Evolutionary conservation across 2,113 vertebrate species (phyloP).

Genomic region (Campylorhamphus procurvoides): DNA sequence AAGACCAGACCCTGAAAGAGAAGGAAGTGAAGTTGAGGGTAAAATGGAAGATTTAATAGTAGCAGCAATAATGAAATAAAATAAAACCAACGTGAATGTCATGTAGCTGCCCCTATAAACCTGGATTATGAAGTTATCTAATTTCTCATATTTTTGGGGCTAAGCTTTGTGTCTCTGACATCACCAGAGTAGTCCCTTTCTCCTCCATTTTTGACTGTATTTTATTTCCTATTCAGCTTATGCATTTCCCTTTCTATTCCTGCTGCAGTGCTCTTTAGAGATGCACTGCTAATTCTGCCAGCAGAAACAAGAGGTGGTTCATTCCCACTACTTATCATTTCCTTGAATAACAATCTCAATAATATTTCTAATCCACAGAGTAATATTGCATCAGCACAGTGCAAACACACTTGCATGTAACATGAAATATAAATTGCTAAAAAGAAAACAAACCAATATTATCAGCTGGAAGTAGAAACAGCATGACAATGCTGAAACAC

Average conservation of each 20-base stretch:
- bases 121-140: neutral
- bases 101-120: neutral
- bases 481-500: slow-evolving; percentile 30
- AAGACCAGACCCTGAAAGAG: neutral
- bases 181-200: neutral
- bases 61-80: neutral
- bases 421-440: slow-evolving; percentile 9
- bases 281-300: neutral
- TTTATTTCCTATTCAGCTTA: neutral
- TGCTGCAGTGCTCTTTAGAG: neutral
- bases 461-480: slow-evolving; percentile 60
- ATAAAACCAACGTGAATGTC: neutral
- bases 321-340: neutral
- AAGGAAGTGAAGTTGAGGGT: neutral
- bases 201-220: neutral
- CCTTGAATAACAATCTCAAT: neutral
- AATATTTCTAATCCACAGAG: slow-evolving; percentile 38
- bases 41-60: neutral
- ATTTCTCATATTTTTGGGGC: neutral
- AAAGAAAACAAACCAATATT: slow-evolving; percentile 10
- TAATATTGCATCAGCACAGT: neutral
- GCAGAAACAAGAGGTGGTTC: neutral
- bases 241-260: neutral
- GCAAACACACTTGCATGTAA: slow-evolving; percentile 43
- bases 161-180: neutral